These are phyloP conservation scores for Tetanocera ferruginea DNA, from an alignment of 2,888 invertebrate species.

Conservation along the genomic window DNA sequence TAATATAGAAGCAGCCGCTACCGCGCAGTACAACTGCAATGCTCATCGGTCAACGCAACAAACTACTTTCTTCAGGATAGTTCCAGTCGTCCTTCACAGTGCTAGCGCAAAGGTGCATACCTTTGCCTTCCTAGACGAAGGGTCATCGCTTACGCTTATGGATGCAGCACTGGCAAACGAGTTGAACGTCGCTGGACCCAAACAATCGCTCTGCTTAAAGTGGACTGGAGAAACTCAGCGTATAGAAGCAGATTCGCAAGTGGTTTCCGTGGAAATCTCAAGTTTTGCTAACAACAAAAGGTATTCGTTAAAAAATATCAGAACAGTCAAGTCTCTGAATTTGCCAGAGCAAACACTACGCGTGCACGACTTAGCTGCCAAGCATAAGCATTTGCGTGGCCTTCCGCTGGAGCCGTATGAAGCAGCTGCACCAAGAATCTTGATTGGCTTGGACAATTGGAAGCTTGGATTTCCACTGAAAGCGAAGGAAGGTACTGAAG, in stretches of 20 bases:
- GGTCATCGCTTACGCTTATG: constrained; percentile 39
- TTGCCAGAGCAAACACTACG: neutral
- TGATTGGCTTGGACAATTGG: constrained; percentile 44
- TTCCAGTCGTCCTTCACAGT: constrained; percentile 44
- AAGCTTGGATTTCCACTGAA: constrained; percentile 8
- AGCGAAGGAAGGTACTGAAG: neutral
- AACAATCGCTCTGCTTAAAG: constrained; percentile 38
- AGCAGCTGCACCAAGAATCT: constrained; percentile 36
- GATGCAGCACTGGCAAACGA: neutral
- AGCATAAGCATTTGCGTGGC: neutral
- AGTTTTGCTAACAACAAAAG: neutral
- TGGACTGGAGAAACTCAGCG: constrained; percentile 23
- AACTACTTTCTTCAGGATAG: constrained; percentile 37
- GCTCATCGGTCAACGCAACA: neutral
- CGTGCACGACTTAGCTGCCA: neutral
- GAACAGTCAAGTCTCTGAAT: neutral
- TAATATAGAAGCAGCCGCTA: too few species aligned
- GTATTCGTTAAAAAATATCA: neutral
- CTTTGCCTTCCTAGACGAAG: constrained; percentile 44
- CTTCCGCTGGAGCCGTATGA: constrained; percentile 34
- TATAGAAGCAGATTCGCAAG: neutral
- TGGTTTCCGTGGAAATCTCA: neutral
- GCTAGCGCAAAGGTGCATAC: constrained; percentile 38
- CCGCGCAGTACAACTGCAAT: neutral
- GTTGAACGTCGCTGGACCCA: constrained; percentile 36